Base-by-base conservation (phyloP, 2,113 vertebrate species). In the Toxotes jaculatrix region DNA sequence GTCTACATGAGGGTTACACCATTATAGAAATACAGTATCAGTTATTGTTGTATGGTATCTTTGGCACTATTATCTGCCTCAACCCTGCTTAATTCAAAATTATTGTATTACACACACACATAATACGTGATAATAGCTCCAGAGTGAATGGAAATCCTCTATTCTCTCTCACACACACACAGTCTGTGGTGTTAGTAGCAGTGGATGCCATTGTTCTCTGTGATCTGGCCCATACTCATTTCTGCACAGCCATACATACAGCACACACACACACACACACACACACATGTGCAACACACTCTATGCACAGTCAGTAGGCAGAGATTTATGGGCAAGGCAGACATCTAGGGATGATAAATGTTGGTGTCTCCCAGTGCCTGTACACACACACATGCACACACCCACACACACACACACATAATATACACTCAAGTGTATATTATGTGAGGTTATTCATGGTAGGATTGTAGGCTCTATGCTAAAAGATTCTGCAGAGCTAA, bases 331-430 rank as follows among this genome's bases (percentile, higher is more conserved):
- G 42, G 17, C 21, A 19, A 40, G 57, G 3, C 47, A 74, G 16
- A 31, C 27, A 47, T 66, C 42, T 38, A 56, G 59, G 9, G n/a
- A 77, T 77, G 51, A 77, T 70, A 32, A 77, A 71, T 65, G 73
- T 77, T 38, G 59, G 40, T 76, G 73, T 71, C 59, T 4, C 21
- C 31, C 64, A 56, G 2, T 13, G 45, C 32, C 31, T 17, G 27
- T 51, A 47, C 10, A 57, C 34, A 32, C n/a, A 31, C 36, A 43
- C 36, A 57, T 6, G 45, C 23, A 43, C 42, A 43, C 42, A 2
- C 42, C 5, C 38, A 40, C 38, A 40, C 38, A 40, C 38, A 40
- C 38, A 40, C 38, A 40, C 4, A 51, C 62, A 65, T 17, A 77
- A n/a, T 27, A 27, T 27, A 27, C 27, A 27, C 16, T 72, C 4